A percentile compares a stretch with the other conserved stretches of the same genome.
Conservation (phyloP, 2,113 vertebrate genomes). For the Mesocricetus auratus region DNA sequence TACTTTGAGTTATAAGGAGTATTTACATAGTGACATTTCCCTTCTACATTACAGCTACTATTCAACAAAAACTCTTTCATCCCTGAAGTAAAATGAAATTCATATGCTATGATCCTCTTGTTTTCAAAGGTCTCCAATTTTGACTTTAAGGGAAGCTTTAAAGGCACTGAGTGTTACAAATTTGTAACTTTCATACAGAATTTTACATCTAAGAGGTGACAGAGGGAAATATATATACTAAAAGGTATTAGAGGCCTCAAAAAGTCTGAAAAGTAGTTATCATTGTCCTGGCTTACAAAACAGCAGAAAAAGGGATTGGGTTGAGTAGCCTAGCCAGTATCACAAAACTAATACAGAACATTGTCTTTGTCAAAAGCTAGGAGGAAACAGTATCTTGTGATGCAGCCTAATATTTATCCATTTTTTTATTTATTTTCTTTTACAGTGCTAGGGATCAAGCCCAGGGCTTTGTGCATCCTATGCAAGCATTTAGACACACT, state of each 20-base stretch:
- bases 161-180: slow-evolving; percentile 1
- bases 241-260: not conserved
- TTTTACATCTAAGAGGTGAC: slow-evolving; percentile 1
- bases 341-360: slow-evolving; percentile 30
- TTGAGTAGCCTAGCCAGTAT: not conserved
- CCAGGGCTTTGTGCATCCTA: not conserved
- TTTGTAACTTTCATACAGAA: not conserved
- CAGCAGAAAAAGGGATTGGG: not conserved
- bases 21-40: not conserved
- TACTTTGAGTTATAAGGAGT: not conserved
- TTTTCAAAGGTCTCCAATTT: slow-evolving; percentile 49
- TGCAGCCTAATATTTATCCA: not conserved
- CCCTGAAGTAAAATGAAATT: slow-evolving; percentile 41
- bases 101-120: slow-evolving; percentile 8
- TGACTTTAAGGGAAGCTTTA: slow-evolving; percentile 47
- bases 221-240: not conserved
- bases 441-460: not conserved
- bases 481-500: not conserved
- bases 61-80: not conserved
- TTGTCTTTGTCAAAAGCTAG: slow-evolving; percentile 22
- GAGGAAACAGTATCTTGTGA: not conserved
- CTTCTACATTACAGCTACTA: slow-evolving; percentile 13
- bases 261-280: not conserved
- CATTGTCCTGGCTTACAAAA: slow-evolving; percentile 39
- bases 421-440: not conserved